phyloP scores from a whole-genome alignment of 2,797 vertebrate genomes.

The Hippocampus kuda region DNA sequence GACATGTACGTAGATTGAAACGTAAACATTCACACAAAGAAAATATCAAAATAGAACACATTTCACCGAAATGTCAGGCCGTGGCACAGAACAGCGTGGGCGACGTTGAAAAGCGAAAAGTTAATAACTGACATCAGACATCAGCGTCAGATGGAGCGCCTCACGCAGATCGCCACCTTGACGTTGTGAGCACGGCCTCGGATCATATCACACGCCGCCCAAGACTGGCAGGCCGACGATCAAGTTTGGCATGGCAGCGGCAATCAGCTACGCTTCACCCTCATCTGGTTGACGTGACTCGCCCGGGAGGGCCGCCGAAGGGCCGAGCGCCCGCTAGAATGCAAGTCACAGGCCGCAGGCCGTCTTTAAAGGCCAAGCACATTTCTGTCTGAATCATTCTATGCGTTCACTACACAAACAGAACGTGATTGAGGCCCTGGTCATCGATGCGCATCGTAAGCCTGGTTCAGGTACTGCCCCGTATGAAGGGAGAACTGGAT shows the following conservation, averaged over 20 bases:
- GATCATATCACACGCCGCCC: constrained; percentile 44
- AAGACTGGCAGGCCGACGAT: constrained; percentile 40
- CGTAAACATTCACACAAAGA: constrained; percentile 15
- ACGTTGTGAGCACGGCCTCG: constrained; percentile 35
- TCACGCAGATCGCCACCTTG: constrained; percentile 6
- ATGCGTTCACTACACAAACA: constrained; percentile 34
- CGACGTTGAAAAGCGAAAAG: constrained; percentile 25
- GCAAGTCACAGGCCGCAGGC: constrained; percentile 27
- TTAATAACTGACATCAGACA: constrained; percentile 45
- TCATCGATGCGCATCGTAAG: constrained; percentile 25
- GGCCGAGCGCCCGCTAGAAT: constrained; percentile 12
- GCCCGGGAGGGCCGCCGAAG: constrained; percentile 37
- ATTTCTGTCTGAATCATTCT: constrained; percentile 29
- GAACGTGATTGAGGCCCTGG: constrained; percentile 19
- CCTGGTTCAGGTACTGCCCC: constrained; percentile 7
- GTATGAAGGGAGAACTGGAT: neutral
- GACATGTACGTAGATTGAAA: neutral
- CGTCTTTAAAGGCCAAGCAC: constrained; percentile 48
- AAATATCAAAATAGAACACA: constrained; percentile 23
- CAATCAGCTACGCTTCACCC: constrained; percentile 46
- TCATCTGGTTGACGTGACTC: constrained; percentile 50
- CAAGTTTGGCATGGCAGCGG: constrained; percentile 48
- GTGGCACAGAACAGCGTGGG: constrained; percentile 22
- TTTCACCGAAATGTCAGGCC: constrained; percentile 36
- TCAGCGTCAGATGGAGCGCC: constrained; percentile 30